Base-by-base conservation (phyloP, 2,888 invertebrate genomes). In the Halocaridina rubra region DNA sequence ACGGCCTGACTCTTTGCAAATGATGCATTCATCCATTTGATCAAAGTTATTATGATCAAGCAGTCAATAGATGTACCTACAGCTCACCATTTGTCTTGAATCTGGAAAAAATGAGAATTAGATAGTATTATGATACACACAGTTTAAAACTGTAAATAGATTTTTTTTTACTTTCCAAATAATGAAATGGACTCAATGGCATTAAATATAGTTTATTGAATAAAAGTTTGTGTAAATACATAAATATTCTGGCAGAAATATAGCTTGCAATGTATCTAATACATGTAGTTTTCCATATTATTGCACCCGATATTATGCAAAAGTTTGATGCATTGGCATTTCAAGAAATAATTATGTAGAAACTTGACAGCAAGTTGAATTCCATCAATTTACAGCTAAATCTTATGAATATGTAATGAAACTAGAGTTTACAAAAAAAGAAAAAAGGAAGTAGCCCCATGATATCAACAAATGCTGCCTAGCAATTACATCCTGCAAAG, bases 321-420 rank as follows among this genome's bases (percentile, higher is more conserved):
- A 67, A 67, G 67, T 67, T 27, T 27, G 29, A 67, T 5, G 27
- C 67, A 67, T 67, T 67, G 67, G 67, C 5, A 67, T 67, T 67
- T 19, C 67, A 67, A 67, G 67, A 67, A 24, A 67, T n/a, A 67
- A 24, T 67, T 67, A 27, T 27, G 29, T 67, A 67, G 67, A 67
- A 67, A 67, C 67, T 67, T 67, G 29, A 67, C 67, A 67, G 27
- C 67, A 67, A 67, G 27, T 22, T 67, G 67, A 67, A 67, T 67
- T 67, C 27, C 67, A 67, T 67, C 29, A 24, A 67, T 67, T 27
- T 67, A 67, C 27, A 67, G 19, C 67, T 67, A 27, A 16, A 67
- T 27, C 19, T 67, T 67, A 24, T 24, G 27, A 67, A 67, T 67
- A 67, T 67, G 67, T 27, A 67, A 27, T 24, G 27, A 67, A 22